Evolutionary conservation across 2,797 vertebrate genomes (phyloP).

Genomic region (Pseudochirops corinnae): DNA sequence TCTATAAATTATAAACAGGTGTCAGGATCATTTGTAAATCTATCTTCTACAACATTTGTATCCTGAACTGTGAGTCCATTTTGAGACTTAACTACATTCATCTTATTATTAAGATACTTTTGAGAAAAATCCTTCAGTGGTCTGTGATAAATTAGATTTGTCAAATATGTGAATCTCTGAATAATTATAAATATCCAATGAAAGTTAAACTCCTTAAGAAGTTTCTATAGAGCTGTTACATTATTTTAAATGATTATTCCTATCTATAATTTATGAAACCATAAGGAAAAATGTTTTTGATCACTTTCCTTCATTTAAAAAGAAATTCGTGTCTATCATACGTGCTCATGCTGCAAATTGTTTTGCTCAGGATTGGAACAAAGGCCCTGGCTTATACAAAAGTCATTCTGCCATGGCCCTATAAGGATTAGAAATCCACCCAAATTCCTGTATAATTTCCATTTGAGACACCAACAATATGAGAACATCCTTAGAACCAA

Average conservation of each 20-base stretch:
- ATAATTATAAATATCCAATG: background rate
- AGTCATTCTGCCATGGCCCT: background rate
- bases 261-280: background rate
- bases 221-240: background rate
- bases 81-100: background rate
- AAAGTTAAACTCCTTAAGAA: background rate
- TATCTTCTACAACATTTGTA: background rate
- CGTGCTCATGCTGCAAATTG: background rate
- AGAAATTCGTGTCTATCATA: background rate
- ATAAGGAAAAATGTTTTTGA: background rate
- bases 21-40: background rate
- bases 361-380: background rate
- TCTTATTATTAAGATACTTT: conserved; percentile 8
- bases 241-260: background rate
- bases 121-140: background rate
- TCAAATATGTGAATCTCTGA: background rate
- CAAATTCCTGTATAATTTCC: background rate
- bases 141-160: background rate
- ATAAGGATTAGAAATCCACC: fast-evolving
- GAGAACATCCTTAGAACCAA: background rate
- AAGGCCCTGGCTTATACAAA: background rate
- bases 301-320: background rate
- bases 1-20: background rate
- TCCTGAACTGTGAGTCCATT: conserved; percentile 39
- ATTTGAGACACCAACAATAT: too few species aligned